These are phyloP conservation scores for Pygmarrhopalites habei DNA, from an alignment of 1,140 invertebrate species.

Conservation along the genomic window DNA sequence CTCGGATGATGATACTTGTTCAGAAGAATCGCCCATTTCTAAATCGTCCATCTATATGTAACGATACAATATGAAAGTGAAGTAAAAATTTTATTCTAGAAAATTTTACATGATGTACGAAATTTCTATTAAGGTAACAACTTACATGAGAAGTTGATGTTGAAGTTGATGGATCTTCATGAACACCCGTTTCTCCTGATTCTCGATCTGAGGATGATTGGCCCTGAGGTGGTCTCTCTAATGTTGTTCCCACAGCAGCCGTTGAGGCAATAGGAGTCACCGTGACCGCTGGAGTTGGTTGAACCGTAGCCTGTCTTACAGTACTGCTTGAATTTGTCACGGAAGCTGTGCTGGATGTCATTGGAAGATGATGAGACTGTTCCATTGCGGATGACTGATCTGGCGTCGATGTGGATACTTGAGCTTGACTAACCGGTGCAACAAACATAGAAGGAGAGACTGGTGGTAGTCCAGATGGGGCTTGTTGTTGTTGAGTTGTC, in stretches of 20 bases:
- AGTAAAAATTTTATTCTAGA: background rate
- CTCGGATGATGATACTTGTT: constrained; percentile 38
- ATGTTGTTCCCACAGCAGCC: background rate
- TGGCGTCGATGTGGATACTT: constrained; percentile 37
- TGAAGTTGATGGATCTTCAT: constrained; percentile 39
- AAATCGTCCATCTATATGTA: constrained; percentile 21
- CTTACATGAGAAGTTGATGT: constrained; percentile 30
- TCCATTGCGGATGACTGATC: constrained; percentile 29
- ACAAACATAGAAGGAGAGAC: constrained; percentile 35
- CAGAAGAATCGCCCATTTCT: constrained; percentile 38
- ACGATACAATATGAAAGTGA: background rate
- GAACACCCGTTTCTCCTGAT: constrained; percentile 16
- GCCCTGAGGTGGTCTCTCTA: background rate
- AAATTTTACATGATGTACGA: no score
- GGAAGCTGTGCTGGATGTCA: constrained; percentile 36
- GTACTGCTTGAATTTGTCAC: constrained; percentile 32
- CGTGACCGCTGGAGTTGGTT: constrained; percentile 38
- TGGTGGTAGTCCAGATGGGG: constrained; percentile 34
- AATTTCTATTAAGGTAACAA: background rate
- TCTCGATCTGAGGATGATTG: constrained; percentile 18
- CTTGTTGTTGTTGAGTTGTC: constrained; percentile 42
- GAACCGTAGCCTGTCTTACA: constrained; percentile 38
- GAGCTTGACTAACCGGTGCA: constrained; percentile 38
- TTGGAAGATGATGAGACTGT: constrained; percentile 32
- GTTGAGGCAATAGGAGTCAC: constrained; percentile 31